Conservation (phyloP, 2,113 vertebrate species). For the Amphilophus citrinellus region DNA sequence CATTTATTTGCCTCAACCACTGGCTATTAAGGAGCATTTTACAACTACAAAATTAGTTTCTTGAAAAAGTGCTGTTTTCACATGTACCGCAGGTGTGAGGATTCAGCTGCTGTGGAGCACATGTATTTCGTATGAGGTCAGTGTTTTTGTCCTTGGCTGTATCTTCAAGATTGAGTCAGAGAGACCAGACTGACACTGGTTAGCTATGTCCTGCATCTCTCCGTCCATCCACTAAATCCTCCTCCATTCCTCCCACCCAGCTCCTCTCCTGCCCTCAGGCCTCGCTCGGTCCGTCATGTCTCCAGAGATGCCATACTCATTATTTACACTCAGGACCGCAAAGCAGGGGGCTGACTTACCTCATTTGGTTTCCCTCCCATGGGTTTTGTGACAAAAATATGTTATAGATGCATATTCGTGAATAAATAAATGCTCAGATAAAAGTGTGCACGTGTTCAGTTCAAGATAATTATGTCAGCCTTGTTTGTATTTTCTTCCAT, state of each 20-base stretch:
- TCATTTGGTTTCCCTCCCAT: conserved; percentile 32
- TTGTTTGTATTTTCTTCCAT: not conserved
- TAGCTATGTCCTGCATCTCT: conserved; percentile 66
- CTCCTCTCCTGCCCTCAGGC: conserved; percentile 39
- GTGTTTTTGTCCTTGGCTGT: conserved; percentile 64
- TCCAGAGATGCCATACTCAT: conserved; percentile 66
- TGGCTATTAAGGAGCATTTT: not conserved
- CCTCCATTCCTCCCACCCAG: not conserved
- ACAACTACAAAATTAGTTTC: not conserved
- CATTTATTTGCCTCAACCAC: not conserved
- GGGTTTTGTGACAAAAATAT: conserved; percentile 28
- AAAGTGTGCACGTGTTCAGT: not conserved
- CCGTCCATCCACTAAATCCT: conserved; percentile 31
- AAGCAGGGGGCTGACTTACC: conserved; percentile 31
- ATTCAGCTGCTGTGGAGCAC: not conserved
- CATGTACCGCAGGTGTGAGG: not conserved
- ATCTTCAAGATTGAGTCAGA: conserved; percentile 53
- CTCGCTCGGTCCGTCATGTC: conserved; percentile 13
- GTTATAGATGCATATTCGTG: not conserved
- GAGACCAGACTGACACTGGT: conserved; percentile 62
- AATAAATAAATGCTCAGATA: conserved; percentile 9
- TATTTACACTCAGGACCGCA: conserved; percentile 68
- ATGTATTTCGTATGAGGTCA: conserved; percentile 45
- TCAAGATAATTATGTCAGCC: not conserved
- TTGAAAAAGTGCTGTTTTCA: not conserved